These are phyloP conservation scores for Epinotia ramella DNA, from an alignment of 2,888 invertebrate species.

Conservation along the genomic window DNA sequence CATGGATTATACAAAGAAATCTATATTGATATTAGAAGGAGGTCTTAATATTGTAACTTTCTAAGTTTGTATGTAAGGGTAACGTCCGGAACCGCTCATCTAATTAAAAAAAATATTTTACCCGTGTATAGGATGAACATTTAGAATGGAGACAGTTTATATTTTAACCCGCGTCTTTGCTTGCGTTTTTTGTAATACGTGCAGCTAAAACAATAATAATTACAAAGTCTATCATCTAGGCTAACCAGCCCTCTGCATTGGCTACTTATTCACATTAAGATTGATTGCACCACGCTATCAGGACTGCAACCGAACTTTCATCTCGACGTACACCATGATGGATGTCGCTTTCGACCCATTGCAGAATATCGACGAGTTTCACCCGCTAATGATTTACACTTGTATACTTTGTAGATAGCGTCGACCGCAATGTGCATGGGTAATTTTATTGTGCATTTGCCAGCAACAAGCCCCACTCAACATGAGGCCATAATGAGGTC, in stretches of 20 bases:
- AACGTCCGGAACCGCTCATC: too few relatives aligned
- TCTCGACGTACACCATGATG: conserved; percentile 22
- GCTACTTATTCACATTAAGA: conserved; percentile 24
- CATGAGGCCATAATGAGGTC: background rate
- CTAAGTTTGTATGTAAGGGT: too few relatives aligned
- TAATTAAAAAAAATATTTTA: too few relatives aligned
- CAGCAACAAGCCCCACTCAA: background rate
- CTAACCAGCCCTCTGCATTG: background rate
- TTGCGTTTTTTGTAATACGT: too few relatives aligned
- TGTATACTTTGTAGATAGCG: conserved; percentile 23
- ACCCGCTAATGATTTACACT: conserved; percentile 32
- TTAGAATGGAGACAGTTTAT: too few relatives aligned
- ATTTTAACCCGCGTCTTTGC: too few relatives aligned
- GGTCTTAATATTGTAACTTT: too few relatives aligned
- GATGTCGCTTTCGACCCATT: conserved; percentile 25
- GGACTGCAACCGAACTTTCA: conserved; percentile 28
- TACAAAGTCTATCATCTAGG: background rate
- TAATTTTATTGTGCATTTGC: background rate
- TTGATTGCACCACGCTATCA: conserved; percentile 16
- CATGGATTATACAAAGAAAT: too few relatives aligned
- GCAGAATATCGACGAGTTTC: conserved; percentile 35
- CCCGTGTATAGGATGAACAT: too few relatives aligned
- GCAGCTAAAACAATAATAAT: too few relatives aligned
- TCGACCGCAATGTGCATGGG: conserved; percentile 7
- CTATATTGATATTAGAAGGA: too few relatives aligned